Base-by-base conservation (phyloP, 2,797 vertebrate species). In the Percopsis omiscomaycus region DNA sequence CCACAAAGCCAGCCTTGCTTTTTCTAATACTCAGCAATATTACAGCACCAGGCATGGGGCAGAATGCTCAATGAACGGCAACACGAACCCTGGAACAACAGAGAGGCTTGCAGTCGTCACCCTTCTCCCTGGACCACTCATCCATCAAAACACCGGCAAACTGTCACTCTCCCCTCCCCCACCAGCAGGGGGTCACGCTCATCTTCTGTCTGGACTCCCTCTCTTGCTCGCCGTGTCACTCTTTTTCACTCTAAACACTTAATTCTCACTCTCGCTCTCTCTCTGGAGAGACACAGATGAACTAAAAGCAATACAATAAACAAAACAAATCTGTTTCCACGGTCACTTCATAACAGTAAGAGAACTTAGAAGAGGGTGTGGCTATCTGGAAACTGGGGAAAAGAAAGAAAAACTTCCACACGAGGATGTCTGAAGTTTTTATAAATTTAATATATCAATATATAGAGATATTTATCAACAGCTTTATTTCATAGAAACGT, bases 381-480 rank as follows among this genome's bases (percentile, higher is more conserved):
- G 37, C 37, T 42, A 42, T 42, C 37, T 42, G 37, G 37, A 42
- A 27, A 16, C 10, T 52, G 49, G 50, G 42, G 46, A 63, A 30
- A 49, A 10, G 44, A 48, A 44, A 50, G 66, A 68, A 27, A 42
- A 42, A 42, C 37, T 5, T 42, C 37, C 37, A 42, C 37, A 42
- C 8, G 22, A 22, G 22, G 22, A 22, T 22, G 22, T 22, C 22
- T 22, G 22, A 42, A 42, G 80, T 91, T 91, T 92, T 92, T 92
- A 91, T 87, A 89, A 93, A 92, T 93, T 93, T 94, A 93, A 92
- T 93, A 92, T 94, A 94, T 92, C 91, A 93, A 94, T 94, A 93
- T 93, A 94, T 93, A 93, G 90, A 92, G 92, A 93, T 92, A 92
- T 94, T 92, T 94, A 93, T 92, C 89, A 93, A 93, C 93, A 93